A percentile compares a stretch with the other conserved stretches of the same genome.
These are phyloP conservation scores for Psilopsiagon aurifrons DNA, from an alignment of 2,113 vertebrate species.

Conservation along the genomic window DNA sequence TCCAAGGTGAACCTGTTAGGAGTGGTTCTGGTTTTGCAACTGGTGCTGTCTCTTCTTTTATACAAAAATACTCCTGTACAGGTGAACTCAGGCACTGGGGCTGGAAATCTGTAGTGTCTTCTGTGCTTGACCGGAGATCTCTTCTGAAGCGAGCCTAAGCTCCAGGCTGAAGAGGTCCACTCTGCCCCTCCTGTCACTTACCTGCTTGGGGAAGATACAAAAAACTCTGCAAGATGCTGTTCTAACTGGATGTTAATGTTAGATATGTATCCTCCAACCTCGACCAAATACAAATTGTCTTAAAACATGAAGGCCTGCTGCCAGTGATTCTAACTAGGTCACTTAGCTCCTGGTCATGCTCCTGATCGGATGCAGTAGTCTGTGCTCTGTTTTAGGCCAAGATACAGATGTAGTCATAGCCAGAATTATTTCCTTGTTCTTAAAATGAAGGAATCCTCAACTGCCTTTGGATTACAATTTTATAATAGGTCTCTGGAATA, in stretches of 20 bases:
- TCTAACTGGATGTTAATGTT: background rate
- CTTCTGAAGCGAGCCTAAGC: background rate
- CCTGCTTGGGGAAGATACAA: background rate
- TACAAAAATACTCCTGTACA: background rate
- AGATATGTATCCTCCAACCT: background rate
- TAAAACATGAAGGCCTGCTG: background rate
- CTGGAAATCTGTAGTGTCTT: background rate
- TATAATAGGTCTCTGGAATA: constrained; percentile 4
- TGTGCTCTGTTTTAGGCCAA: background rate
- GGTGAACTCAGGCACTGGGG: rapidly evolving
- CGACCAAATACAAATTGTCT: background rate
- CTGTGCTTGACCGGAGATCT: background rate
- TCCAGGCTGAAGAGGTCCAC: background rate
- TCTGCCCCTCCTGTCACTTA: background rate
- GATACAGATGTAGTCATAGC: background rate
- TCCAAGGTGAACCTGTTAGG: background rate
- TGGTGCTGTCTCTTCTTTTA: background rate
- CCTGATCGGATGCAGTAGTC: background rate
- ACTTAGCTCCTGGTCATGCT: background rate
- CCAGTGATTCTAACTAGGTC: background rate
- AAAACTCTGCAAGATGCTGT: background rate
- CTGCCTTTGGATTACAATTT: background rate
- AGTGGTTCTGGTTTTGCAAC: background rate
- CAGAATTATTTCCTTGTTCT: background rate
- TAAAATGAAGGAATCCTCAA: background rate